Evolutionary conservation across 2,888 invertebrate species (phyloP).

Genomic region (Drosophila falleni): DNA sequence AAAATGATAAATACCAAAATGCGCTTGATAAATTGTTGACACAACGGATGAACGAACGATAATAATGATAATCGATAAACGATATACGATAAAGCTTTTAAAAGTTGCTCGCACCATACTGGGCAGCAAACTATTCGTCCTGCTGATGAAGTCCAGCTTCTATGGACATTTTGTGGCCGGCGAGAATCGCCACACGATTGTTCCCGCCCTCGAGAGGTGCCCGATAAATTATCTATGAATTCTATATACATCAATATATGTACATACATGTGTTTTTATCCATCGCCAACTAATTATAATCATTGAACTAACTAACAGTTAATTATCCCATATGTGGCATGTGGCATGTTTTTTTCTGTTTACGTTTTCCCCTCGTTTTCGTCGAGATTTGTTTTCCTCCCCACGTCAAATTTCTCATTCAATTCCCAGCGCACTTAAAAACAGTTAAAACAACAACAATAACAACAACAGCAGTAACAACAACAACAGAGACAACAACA

Average conservation of each 20-base stretch:
- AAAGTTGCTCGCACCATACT: constrained; percentile 91
- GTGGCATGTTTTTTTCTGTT: constrained; percentile 33
- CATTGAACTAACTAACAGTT: constrained; percentile 9
- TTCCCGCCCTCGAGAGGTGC: constrained; percentile 92
- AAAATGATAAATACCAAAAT: background rate
- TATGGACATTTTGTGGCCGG: constrained; percentile 99
- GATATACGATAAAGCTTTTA: constrained; percentile 89
- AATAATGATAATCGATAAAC: constrained; percentile 2
- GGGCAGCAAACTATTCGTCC: constrained; percentile 92
- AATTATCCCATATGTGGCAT: constrained; percentile 30
- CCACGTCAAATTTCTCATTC: background rate
- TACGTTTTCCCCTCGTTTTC: constrained; percentile 1
- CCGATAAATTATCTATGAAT: constrained; percentile 12
- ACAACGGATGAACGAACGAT: constrained; percentile 14
- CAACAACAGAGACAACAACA: background rate
- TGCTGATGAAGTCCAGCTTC: constrained; percentile 96
- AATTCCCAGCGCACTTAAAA: constrained; percentile 2
- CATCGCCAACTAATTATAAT: constrained; percentile 6
- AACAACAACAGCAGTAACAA: background rate
- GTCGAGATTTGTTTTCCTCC: constrained; percentile 4
- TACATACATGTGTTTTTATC: constrained; percentile 1
- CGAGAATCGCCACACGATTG: constrained; percentile 94
- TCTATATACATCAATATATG: background rate
- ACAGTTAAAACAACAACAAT: background rate
- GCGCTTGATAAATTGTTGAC: background rate